Evolutionary conservation across 2,797 vertebrate genomes (phyloP).

Genomic region (Callimico goeldii): DNA sequence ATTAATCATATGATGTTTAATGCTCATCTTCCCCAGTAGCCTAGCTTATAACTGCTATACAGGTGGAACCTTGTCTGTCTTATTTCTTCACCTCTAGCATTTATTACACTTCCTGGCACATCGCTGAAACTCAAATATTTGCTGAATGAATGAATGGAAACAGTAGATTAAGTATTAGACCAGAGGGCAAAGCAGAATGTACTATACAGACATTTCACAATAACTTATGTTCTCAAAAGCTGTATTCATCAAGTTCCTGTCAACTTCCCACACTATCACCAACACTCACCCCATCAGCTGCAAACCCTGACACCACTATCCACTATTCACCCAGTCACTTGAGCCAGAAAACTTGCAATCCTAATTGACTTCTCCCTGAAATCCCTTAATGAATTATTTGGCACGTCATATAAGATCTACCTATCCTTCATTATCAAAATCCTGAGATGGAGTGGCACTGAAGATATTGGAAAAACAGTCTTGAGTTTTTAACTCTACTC

Average conservation of each 20-base stretch:
- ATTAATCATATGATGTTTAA: neutral
- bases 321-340: neutral
- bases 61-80: neutral
- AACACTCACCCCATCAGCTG: neutral
- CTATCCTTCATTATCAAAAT: neutral
- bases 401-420: neutral
- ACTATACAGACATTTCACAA: neutral
- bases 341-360: neutral
- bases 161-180: neutral
- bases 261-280: neutral
- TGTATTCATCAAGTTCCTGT: neutral
- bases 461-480: neutral
- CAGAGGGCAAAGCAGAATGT: neutral
- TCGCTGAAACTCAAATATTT: neutral
- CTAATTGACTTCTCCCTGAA: neutral
- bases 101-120: neutral
- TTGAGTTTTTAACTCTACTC: neutral
- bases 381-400: neutral
- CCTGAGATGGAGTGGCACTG: neutral
- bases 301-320: neutral
- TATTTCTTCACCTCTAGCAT: neutral
- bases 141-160: neutral
- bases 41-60: neutral
- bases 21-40: neutral
- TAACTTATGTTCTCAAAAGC: neutral